Conservation (phyloP, 2,797 vertebrate genomes). For the Phataginus tetradactyla region DNA sequence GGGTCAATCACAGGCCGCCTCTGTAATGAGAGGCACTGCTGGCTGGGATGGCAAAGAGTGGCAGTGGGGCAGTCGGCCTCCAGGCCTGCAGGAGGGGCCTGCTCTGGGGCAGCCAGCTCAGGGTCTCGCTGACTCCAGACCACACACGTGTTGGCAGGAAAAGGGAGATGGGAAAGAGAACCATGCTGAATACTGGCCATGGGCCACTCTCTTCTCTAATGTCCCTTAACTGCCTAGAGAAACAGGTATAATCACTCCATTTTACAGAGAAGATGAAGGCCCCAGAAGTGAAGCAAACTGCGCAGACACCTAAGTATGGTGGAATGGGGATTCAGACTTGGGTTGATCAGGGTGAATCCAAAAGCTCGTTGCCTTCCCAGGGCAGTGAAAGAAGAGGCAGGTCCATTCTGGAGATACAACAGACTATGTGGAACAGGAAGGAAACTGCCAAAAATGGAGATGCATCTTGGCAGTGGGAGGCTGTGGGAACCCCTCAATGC, state of each 20-base stretch:
- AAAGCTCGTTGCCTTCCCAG: not conserved
- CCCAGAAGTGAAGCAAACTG: not conserved
- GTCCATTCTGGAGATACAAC: not conserved
- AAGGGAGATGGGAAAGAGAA: not conserved
- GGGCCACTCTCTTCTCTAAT: not conserved
- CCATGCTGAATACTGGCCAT: accelerated
- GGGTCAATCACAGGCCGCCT: slow-evolving; percentile 24
- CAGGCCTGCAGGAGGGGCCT: not conserved
- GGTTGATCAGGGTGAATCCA: not conserved
- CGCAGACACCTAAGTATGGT: not conserved
- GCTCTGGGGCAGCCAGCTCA: slow-evolving; percentile 12
- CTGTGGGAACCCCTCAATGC: accelerated
- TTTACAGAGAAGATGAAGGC: not conserved
- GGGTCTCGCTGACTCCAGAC: slow-evolving; percentile 39
- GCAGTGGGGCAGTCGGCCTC: not conserved
- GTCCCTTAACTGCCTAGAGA: not conserved
- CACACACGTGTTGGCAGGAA: not conserved
- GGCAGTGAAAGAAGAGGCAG: not conserved
- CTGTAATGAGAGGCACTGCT: not conserved
- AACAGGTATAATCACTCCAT: not conserved
- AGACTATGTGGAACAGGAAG: accelerated
- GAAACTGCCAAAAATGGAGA: not conserved
- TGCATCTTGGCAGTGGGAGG: accelerated
- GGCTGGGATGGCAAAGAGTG: not conserved
- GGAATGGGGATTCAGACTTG: not conserved